phyloP scores from a whole-genome alignment of 2,888 invertebrate genomes.

The Cephus spinipes region DNA sequence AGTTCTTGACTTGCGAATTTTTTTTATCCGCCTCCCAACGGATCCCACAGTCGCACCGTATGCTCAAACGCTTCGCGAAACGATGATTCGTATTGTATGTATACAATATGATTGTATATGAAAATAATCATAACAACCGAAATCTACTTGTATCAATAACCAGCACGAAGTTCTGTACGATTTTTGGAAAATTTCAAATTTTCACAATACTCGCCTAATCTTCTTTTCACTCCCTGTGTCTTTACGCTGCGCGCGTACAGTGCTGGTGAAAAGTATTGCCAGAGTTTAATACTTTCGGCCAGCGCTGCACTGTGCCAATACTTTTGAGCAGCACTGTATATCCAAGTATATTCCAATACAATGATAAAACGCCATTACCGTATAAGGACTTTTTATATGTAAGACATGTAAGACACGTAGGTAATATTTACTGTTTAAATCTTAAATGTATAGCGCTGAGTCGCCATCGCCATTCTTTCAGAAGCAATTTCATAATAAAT shows the following conservation, averaged over 20 bases:
- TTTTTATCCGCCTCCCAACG: background rate
- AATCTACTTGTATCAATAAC: background rate
- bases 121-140: background rate
- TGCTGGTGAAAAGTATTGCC: background rate
- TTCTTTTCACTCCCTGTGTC: background rate
- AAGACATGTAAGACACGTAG: conserved; percentile 47
- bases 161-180: background rate
- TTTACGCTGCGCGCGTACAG: background rate
- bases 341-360: background rate
- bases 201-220: background rate
- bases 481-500: conserved; percentile 55
- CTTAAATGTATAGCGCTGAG: conserved; percentile 47
- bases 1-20: background rate
- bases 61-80: background rate
- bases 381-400: conserved; percentile 34
- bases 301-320: background rate
- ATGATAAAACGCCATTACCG: background rate
- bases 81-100: background rate
- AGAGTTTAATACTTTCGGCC: background rate
- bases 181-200: background rate
- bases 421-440: conserved; percentile 50
- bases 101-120: too few species aligned
- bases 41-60: background rate
- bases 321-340: background rate
- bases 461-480: conserved; percentile 48